Base-by-base conservation (phyloP, 2,888 invertebrate species). In the Trimorus sp. region DNA sequence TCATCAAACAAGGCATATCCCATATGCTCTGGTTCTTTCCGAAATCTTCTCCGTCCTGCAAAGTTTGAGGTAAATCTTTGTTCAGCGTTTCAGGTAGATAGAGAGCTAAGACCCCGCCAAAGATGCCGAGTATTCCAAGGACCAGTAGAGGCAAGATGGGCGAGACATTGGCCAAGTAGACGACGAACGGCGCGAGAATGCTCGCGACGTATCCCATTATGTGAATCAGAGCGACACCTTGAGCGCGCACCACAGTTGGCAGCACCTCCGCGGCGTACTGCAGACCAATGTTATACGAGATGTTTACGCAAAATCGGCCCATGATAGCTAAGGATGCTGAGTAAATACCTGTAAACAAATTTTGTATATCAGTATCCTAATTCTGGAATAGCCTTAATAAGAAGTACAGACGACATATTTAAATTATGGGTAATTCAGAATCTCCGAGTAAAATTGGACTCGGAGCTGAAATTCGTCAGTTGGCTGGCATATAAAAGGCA, bases 121-220 rank as follows among this genome's bases (percentile, higher is more conserved):
- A 66, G 4, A 97, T 94, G 0, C 97, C 96, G 48, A 97, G 89
- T 0, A 94, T 92, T 0, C 97, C 98, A 56, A 97, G 92, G 71
- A 98, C 95, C 4, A 97, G 92, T 0, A 98, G 93, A 0, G 97
- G 97, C 8, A 97, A 91, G 0, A 95, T 92, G 51, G 94, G 93
- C 6, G 96, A 95, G 42, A 96, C 92, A 77, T 95, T 95, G 6
- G 95, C 95, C 91, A 97, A 92, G 87, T 97, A 97, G 11, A 97
- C 97, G 1, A 97, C 95, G 88, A 97, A 97, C 0, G 97, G 97
- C 0, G 96, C 95, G 0, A 96, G 91, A 81, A 97, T 96, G 66
- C 96, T 96, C 0, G 97, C 96, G 0, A 97, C 96, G 85, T 97
- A 97, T 48, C 97, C 97, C 96, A 97, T 96, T 74, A 97, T 96